Percentiles rank a stretch among this genome's conserved stretches.
These are phyloP conservation scores for Bellardia bayeri DNA, from an alignment of 2,888 invertebrate species.

Conservation along the genomic window DNA sequence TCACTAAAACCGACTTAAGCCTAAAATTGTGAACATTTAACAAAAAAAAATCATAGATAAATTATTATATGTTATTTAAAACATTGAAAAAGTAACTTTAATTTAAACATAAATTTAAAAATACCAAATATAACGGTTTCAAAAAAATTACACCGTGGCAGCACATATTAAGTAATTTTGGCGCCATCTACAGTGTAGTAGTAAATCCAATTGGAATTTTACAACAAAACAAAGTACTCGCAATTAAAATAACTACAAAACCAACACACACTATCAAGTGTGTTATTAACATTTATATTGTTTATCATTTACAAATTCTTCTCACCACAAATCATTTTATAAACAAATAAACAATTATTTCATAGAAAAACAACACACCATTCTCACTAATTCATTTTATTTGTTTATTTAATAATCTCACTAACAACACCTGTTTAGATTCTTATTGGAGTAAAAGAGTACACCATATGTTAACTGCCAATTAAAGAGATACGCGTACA, in stretches of 20 bases:
- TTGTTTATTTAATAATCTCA: slow-evolving; percentile 75
- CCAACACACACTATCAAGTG: too few relatives aligned
- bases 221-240: not conserved
- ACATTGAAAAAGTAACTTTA: too few relatives aligned
- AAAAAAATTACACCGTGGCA: not conserved
- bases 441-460: slow-evolving; percentile 64
- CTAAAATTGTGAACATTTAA: too few relatives aligned
- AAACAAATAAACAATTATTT: slow-evolving; percentile 40
- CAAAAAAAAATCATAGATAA: too few relatives aligned
- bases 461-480: slow-evolving; percentile 48
- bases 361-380: slow-evolving; percentile 30
- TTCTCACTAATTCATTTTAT: slow-evolving; percentile 72
- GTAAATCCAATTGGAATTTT: not conserved
- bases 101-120: too few relatives aligned
- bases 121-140: too few relatives aligned
- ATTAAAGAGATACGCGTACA: slow-evolving; percentile 37
- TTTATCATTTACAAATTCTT: too few relatives aligned
- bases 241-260: not conserved
- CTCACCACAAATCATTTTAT: not conserved
- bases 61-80: too few relatives aligned
- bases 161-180: not conserved
- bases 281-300: too few relatives aligned
- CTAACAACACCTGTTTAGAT: slow-evolving; percentile 73
- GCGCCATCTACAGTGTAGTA: slow-evolving; percentile 32
- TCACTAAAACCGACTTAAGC: too few relatives aligned